phyloP scores from a whole-genome alignment of 2,113 vertebrate species.

The Pandion haliaetus region DNA sequence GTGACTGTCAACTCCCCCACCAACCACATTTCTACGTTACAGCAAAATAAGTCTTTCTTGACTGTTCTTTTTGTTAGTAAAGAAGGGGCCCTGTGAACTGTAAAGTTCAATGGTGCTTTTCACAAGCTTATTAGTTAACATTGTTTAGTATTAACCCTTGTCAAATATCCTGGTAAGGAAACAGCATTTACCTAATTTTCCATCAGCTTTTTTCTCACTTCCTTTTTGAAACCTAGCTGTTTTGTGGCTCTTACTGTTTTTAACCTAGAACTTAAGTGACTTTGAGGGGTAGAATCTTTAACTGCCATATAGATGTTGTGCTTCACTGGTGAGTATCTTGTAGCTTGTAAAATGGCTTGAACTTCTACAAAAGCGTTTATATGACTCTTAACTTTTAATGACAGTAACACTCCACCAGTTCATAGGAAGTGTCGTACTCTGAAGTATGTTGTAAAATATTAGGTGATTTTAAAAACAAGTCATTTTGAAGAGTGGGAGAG shows the following conservation, averaged over 20 bases:
- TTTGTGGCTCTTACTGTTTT: neutral
- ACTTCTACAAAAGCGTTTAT: neutral
- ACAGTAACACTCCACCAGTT: neutral
- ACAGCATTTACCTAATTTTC: neutral
- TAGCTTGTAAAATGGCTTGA: neutral
- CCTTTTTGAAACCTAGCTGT: neutral
- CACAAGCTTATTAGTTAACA: neutral
- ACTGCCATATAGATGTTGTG: neutral
- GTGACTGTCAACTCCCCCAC: neutral
- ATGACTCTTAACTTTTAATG: neutral
- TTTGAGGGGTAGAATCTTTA: neutral
- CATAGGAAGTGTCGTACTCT: neutral
- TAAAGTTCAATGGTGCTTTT: neutral
- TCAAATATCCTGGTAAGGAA: neutral
- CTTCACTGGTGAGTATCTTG: neutral
- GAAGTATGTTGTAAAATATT: neutral
- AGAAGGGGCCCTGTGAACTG: neutral
- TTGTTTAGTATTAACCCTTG: neutral
- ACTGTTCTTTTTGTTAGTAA: neutral
- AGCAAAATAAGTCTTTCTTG: neutral
- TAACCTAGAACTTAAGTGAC: neutral
- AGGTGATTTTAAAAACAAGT: neutral
- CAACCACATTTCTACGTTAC: neutral
- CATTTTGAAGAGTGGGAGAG: neutral
- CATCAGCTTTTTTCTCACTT: neutral